A percentile compares a stretch with the other conserved stretches of the same genome.
Evolutionary conservation across 2,888 invertebrate species (phyloP).

Genomic region (Dynastes hyllus): DNA sequence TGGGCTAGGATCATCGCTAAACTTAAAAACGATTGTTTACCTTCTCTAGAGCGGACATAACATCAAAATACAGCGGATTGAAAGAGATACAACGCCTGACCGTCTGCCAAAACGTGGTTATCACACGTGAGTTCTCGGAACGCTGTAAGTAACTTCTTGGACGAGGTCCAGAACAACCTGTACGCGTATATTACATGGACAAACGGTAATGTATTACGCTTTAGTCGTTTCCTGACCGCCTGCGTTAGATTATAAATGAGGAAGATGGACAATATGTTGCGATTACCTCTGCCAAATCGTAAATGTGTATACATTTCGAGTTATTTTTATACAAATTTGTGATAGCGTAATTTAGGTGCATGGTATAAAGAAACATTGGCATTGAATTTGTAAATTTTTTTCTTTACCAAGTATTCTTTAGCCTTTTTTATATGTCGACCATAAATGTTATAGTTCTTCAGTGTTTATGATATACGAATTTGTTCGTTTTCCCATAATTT

Average conservation of each 20-base stretch:
- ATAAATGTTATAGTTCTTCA: too few relatives aligned
- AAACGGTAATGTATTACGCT: constrained; percentile 12
- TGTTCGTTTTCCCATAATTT: too few relatives aligned
- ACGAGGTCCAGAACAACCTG: constrained; percentile 49
- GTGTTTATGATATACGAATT: too few relatives aligned
- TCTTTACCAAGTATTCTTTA: too few relatives aligned
- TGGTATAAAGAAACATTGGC: too few relatives aligned
- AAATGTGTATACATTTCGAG: not conserved
- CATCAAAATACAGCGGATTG: not conserved
- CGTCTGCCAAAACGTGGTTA: constrained; percentile 43
- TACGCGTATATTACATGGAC: constrained; percentile 17
- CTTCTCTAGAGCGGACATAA: not conserved
- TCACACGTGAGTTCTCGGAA: constrained; percentile 46
- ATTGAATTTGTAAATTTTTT: too few relatives aligned
- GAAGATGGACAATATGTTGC: constrained; percentile 15
- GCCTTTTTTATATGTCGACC: too few relatives aligned
- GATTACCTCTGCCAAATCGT: not conserved
- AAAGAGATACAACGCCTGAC: not conserved
- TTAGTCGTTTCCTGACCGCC: not conserved
- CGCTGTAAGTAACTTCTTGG: constrained; percentile 45
- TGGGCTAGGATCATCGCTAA: constrained; percentile 13
- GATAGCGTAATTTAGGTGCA: too few relatives aligned
- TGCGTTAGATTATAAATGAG: not conserved
- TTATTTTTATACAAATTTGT: not conserved
- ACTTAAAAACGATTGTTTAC: constrained; percentile 24